Evolutionary conservation across 2,888 invertebrate genomes (phyloP).

Genomic region (Spisula solida): DNA sequence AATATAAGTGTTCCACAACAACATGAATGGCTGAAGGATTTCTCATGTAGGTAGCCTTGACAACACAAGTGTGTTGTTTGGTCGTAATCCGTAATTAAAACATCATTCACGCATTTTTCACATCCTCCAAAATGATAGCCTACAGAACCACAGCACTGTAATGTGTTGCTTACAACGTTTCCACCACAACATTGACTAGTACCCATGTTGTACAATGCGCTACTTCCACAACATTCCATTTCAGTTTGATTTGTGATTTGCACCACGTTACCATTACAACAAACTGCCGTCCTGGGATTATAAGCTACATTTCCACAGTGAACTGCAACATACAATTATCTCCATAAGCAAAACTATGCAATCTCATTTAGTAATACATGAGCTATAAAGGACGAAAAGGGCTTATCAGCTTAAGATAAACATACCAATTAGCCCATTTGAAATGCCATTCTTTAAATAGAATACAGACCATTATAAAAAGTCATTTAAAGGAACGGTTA

Average conservation of each 20-base stretch:
- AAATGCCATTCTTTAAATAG: too few relatives aligned
- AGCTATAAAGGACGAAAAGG: too few relatives aligned
- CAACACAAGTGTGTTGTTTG: slow-evolving; percentile 44
- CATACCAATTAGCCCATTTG: too few relatives aligned
- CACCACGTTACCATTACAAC: slow-evolving; percentile 21
- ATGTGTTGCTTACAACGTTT: slow-evolving; percentile 13
- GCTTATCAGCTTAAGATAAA: too few relatives aligned
- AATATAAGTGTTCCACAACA: slow-evolving; percentile 17
- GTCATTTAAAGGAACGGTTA: too few relatives aligned
- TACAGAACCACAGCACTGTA: slow-evolving; percentile 3
- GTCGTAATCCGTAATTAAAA: neutral
- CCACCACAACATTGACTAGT: slow-evolving; percentile 32
- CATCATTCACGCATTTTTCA: neutral
- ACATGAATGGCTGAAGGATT: slow-evolving; percentile 1
- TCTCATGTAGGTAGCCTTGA: slow-evolving; percentile 21
- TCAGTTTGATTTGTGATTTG: neutral
- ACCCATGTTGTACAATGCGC: neutral
- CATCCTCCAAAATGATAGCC: neutral
- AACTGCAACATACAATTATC: slow-evolving; percentile 29
- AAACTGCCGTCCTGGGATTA: neutral
- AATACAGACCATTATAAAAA: too few relatives aligned
- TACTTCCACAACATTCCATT: slow-evolving; percentile 3
- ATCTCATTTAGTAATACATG: too few relatives aligned
- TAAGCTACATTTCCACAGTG: neutral
- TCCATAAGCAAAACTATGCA: too few relatives aligned